Evolutionary conservation across 2,888 invertebrate species (phyloP).

Genomic region (Drosophila demipolita): DNA sequence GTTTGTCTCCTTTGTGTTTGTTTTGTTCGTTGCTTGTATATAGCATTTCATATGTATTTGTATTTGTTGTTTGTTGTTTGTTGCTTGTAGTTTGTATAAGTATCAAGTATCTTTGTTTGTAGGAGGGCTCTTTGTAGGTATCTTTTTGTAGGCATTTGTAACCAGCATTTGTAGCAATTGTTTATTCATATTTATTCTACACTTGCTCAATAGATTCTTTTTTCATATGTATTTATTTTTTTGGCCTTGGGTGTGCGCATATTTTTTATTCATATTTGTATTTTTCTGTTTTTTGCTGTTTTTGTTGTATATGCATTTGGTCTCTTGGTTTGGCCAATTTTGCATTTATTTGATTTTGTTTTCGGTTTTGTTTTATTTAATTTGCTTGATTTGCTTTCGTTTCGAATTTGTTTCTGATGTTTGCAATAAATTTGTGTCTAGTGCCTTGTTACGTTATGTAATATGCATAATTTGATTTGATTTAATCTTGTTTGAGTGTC

Average conservation of each 20-base stretch:
- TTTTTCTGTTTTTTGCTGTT: conserved; percentile 16
- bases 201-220: conserved; percentile 3
- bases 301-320: conserved; percentile 65
- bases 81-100: conserved; percentile 33
- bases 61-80: conserved; percentile 30
- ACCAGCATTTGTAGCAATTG: conserved; percentile 16
- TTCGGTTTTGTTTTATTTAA: neutral
- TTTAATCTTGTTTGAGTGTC: conserved; percentile 22
- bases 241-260: conserved; percentile 53
- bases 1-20: conserved; percentile 21
- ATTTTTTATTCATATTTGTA: neutral
- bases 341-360: conserved; percentile 37
- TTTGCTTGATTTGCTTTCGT: conserved; percentile 15
- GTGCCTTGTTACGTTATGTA: conserved; percentile 43
- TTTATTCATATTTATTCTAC: conserved; percentile 16
- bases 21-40: conserved; percentile 56
- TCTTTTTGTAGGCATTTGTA: conserved; percentile 36
- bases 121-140: conserved; percentile 73
- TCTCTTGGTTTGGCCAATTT: conserved; percentile 64
- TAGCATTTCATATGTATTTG: conserved; percentile 48
- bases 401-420: conserved; percentile 2
- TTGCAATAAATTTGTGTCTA: conserved; percentile 40
- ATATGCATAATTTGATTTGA: conserved; percentile 66
- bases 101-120: conserved; percentile 33
- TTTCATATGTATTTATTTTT: conserved; percentile 4